Evolutionary conservation across 2,888 invertebrate species (phyloP), one percentile per base, ranked within the genome.

Genomic region (Flexamia atlantica): DNA sequence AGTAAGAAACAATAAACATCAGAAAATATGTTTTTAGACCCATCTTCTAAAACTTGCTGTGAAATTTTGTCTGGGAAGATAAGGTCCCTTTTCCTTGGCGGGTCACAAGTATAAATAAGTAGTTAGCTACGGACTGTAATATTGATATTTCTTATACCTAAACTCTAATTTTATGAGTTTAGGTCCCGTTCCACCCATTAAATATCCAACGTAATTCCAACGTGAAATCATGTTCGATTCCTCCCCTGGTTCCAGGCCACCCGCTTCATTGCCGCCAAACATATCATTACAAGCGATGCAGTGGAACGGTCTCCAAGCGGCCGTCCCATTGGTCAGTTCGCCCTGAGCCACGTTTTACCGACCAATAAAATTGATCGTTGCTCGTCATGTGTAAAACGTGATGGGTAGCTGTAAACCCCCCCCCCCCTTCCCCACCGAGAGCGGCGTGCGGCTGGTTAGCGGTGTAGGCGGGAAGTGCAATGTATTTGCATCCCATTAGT

Each of bases 401-500:
- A 36, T 36, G 2, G 50, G 9, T 50, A 17, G 50, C 5, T 3
- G n/a, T 50, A 50, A 50, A 36, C 50, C 12, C 50, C 50, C 3
- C 50, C 50, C 12, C n/a, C n/a, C n/a, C n/a, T n/a, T n/a, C n/a
- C n/a, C n/a, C n/a, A n/a, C n/a, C n/a, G n/a, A n/a, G n/a, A n/a
- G n/a, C n/a, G n/a, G n/a, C n/a, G n/a, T n/a, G n/a, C n/a, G n/a
- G n/a, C n/a, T n/a, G n/a, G 50, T 50, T 17, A 3, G 50, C 50
- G 50, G 17, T 3, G 50, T n/a, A n/a, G 50, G n/a, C 12, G 14
- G 14, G 50, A 50, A 50, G 12, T 17, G 5, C 17, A 7, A 3
- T 50, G 50, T 17, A 50, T 57, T 57, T 20, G 57, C 57, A 57
- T 57, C 23, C 57, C 57, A 57, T 57, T 23, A 57, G 12, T 20